phyloP scores from a whole-genome alignment of 2,797 vertebrate genomes.

The Fringilla coelebs region DNA sequence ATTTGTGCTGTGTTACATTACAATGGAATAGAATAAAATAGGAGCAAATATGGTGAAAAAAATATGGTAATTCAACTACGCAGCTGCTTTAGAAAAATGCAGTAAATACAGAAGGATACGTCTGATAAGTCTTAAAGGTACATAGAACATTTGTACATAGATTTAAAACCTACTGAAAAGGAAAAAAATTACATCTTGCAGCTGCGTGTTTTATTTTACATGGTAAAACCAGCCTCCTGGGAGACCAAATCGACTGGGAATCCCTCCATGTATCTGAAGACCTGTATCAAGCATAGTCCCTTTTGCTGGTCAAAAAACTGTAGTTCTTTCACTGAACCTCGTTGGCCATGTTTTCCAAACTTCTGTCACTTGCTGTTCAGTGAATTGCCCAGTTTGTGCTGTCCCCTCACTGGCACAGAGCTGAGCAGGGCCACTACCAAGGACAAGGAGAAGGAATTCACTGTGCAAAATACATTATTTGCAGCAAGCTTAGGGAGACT shows the following conservation, averaged over 20 bases:
- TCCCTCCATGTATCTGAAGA: neutral
- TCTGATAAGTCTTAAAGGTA: neutral
- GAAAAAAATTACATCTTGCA: neutral
- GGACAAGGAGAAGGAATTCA: neutral
- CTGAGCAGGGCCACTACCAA: rapidly evolving
- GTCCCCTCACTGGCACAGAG: neutral
- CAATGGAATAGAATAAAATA: neutral
- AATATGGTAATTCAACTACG: neutral
- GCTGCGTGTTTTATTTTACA: neutral
- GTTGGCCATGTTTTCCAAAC: neutral
- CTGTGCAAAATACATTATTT: neutral
- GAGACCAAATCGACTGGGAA: neutral
- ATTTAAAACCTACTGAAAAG: neutral
- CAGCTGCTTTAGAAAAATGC: neutral
- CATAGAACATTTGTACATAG: neutral
- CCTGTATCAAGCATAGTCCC: neutral
- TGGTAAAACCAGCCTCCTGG: neutral
- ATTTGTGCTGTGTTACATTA: neutral
- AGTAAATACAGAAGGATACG: neutral
- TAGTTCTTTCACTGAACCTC: neutral
- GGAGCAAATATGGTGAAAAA: neutral
- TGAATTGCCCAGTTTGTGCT: neutral
- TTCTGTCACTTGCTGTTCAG: neutral
- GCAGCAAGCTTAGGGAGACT: neutral
- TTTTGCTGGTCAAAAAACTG: neutral